phyloP scores from a whole-genome alignment of 2,888 invertebrate species.

The Polymixis flavicincta region DNA sequence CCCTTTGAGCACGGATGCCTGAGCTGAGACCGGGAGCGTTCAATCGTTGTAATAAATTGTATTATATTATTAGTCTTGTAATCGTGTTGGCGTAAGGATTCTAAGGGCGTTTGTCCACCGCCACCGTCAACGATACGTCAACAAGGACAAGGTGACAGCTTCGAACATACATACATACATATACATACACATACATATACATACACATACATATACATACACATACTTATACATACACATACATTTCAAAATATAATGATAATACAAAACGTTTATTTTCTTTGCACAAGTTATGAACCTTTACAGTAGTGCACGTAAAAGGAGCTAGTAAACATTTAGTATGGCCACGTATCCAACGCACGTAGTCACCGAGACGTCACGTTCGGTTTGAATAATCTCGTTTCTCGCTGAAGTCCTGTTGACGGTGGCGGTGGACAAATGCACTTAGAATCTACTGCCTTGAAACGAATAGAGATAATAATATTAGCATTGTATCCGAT shows the following conservation, averaged over 20 bases:
- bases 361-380: neutral
- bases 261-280: too few species aligned
- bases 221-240: too few species aligned
- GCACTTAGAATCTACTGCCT: neutral
- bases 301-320: too few species aligned
- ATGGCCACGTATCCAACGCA: neutral
- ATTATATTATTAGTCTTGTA: constrained; percentile 46
- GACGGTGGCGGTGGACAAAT: neutral
- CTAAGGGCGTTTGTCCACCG: neutral
- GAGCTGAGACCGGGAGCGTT: constrained; percentile 21
- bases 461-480: constrained; percentile 26
- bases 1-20: constrained; percentile 30
- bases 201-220: too few species aligned
- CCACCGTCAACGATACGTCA: neutral
- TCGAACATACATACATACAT: too few species aligned
- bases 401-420: neutral
- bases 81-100: constrained; percentile 29
- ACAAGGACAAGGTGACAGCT: neutral
- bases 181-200: too few species aligned
- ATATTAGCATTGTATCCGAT: constrained; percentile 28
- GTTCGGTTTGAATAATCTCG: neutral
- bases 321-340: neutral
- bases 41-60: constrained; percentile 46
- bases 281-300: too few species aligned
- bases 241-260: neutral